phyloP scores from a whole-genome alignment of 1,140 invertebrate species.

The Drosophila bocki region DNA sequence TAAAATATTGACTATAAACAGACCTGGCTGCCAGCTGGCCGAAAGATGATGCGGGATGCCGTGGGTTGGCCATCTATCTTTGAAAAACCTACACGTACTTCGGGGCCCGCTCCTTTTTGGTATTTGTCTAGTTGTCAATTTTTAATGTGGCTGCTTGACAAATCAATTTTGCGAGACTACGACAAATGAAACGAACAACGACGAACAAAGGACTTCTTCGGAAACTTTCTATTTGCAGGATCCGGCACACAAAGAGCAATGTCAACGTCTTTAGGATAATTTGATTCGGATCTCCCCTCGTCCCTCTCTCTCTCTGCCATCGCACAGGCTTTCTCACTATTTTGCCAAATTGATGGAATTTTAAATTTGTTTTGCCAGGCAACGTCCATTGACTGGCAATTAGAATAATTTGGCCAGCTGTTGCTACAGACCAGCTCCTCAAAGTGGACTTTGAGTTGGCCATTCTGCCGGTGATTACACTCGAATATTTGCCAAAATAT shows the following conservation, averaged over 20 bases:
- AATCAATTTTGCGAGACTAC: slow-evolving; percentile 65
- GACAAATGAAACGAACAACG: slow-evolving; percentile 56
- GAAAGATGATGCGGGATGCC: slow-evolving; percentile 31
- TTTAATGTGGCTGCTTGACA: slow-evolving; percentile 78
- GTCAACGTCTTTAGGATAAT: slow-evolving; percentile 62
- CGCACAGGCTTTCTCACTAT: slow-evolving; percentile 35
- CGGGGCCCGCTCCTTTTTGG: slow-evolving; percentile 21
- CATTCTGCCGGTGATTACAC: slow-evolving; percentile 40
- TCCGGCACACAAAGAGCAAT: slow-evolving; percentile 37
- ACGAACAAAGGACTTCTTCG: slow-evolving; percentile 57
- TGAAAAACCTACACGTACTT: slow-evolving; percentile 63
- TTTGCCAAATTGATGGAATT: slow-evolving; percentile 76
- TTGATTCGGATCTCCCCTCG: slow-evolving; percentile 49
- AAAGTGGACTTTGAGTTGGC: slow-evolving; percentile 6
- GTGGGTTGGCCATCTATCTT: slow-evolving; percentile 26
- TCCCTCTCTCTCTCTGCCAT: not conserved
- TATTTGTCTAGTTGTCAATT: slow-evolving; percentile 79
- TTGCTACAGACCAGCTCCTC: slow-evolving; percentile 7
- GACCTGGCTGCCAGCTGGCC: slow-evolving; percentile 29
- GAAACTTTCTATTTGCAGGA: slow-evolving; percentile 52
- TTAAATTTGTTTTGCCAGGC: slow-evolving; percentile 67
- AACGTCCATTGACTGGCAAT: slow-evolving; percentile 53
- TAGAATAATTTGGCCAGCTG: slow-evolving; percentile 69
- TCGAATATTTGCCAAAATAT: slow-evolving; percentile 68
- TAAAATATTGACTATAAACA: slow-evolving; percentile 78